phyloP scores from a whole-genome alignment of 2,113 vertebrate genomes.

The Atractosteus spatula region DNA sequence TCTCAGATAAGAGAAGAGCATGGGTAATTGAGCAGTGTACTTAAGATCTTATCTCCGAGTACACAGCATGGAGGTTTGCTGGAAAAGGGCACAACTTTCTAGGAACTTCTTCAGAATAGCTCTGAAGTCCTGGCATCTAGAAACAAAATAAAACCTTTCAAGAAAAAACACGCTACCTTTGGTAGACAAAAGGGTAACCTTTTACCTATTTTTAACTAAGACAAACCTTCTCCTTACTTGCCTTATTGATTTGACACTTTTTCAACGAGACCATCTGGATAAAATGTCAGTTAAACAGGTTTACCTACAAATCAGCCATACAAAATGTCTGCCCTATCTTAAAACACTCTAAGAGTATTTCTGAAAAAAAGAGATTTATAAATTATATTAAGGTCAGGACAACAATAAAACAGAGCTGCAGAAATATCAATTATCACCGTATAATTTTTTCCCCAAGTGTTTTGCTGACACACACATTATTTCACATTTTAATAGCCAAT shows the following conservation, averaged over 20 bases:
- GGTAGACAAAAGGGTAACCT: too few species aligned
- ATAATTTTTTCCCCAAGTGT: constrained; percentile 59
- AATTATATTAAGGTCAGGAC: constrained; percentile 42
- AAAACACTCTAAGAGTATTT: not conserved
- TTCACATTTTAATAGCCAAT: constrained; percentile 76
- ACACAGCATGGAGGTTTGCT: constrained; percentile 25
- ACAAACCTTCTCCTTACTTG: not conserved
- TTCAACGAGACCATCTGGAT: not conserved
- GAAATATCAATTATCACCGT: constrained; percentile 67
- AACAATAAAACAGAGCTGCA: constrained; percentile 67
- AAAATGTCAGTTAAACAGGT: constrained; percentile 8
- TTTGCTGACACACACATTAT: constrained; percentile 78
- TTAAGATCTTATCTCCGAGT: constrained; percentile 47
- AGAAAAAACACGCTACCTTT: not conserved
- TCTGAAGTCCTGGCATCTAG: not conserved
- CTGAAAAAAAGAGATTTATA: constrained; percentile 43
- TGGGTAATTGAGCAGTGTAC: constrained; percentile 45
- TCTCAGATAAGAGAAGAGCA: constrained; percentile 46
- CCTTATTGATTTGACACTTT: not conserved
- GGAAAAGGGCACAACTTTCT: constrained; percentile 20
- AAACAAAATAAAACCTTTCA: not conserved
- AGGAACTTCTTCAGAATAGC: too few species aligned
- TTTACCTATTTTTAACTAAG: too few species aligned
- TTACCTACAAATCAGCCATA: not conserved
- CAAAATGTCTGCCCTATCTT: not conserved